Evolutionary conservation across 2,888 invertebrate species (phyloP), one percentile per base, ranked within the genome.

Genomic region (Philhelius pedissequus): DNA sequence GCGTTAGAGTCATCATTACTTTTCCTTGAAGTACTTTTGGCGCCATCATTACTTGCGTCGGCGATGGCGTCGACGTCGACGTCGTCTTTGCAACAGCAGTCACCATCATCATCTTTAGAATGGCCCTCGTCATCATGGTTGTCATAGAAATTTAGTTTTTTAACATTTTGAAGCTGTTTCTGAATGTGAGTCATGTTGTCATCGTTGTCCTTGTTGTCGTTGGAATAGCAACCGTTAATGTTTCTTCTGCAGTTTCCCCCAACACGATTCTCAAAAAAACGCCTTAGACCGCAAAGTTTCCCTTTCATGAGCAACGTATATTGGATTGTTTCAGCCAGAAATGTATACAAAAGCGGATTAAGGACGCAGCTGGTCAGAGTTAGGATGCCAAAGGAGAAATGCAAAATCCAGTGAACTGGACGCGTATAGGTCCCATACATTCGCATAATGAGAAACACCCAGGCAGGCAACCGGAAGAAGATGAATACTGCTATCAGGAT

Each of bases 261-360:
- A 4, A 18, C 8, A 18, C 71, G 9, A 18, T 56, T 70, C n/a
- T 54, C 70, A 35, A 80, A 69, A 30, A 78, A 86, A 9, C 66
- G 66, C 54, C 84, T 86, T 13, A 86, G 56, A 71, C 86, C 86
- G 45, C 87, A 87, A 13, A 87, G 52, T 62, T 87, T 87, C 20
- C 64, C 79, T 52, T 86, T 88, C 22, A 88, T 43, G n/a, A 62
- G 58, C 58, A 87, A 69, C 3, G 78, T 84, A 56, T 84, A 87
- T 18, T 88, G 86, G 25, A 93, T 88, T 4, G 93, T 92, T 87
- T 93, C 93, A 38, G 93, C 92, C 7, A 94, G 89, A 86, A 94
- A 94, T 2, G 94, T 93, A 86, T 94, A 94, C 30, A 94, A 89
- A 60, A 94, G 91, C 0, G 94, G 94, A 91, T 94, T 94, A 25